These are phyloP conservation scores for Odontomyia ornata DNA, from an alignment of 2,888 invertebrate genomes.

Conservation along the genomic window DNA sequence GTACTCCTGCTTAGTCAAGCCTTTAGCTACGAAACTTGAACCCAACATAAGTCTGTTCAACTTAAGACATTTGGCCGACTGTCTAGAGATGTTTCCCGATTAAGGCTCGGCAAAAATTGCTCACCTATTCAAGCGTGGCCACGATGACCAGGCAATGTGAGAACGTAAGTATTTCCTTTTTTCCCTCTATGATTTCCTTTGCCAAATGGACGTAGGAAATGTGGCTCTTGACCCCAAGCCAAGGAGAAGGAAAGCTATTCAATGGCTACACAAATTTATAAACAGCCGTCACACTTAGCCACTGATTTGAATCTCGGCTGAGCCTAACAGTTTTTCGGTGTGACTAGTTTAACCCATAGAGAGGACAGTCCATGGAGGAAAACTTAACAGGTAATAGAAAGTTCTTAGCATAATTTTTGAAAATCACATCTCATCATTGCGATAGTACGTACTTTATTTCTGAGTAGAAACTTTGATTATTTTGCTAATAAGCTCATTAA, in stretches of 20 bases:
- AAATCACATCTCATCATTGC: too few relatives aligned
- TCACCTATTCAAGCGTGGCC: conserved; percentile 28
- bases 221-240: conserved; percentile 29
- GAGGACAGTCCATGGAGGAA: background rate
- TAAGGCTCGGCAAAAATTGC: conserved; percentile 17
- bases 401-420: too few relatives aligned
- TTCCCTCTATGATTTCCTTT: conserved; percentile 38
- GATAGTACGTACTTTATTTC: too few relatives aligned
- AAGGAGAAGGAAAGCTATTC: conserved; percentile 10
- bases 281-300: conserved; percentile 41
- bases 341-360: conserved; percentile 14
- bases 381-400: too few relatives aligned
- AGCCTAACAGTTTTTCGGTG: conserved; percentile 4
- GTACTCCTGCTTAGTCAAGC: background rate
- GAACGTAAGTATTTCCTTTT: conserved; percentile 35
- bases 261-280: conserved; percentile 40
- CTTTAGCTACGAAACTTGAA: background rate
- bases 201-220: conserved; percentile 32
- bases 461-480: too few relatives aligned
- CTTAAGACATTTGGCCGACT: conserved; percentile 36
- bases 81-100: conserved; percentile 32
- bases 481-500: too few relatives aligned
- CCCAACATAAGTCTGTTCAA: conserved; percentile 27
- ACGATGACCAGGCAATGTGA: conserved; percentile 20
- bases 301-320: conserved; percentile 39